Evolutionary conservation across 2,797 vertebrate genomes (phyloP).

Genomic region (Falco rusticolus): DNA sequence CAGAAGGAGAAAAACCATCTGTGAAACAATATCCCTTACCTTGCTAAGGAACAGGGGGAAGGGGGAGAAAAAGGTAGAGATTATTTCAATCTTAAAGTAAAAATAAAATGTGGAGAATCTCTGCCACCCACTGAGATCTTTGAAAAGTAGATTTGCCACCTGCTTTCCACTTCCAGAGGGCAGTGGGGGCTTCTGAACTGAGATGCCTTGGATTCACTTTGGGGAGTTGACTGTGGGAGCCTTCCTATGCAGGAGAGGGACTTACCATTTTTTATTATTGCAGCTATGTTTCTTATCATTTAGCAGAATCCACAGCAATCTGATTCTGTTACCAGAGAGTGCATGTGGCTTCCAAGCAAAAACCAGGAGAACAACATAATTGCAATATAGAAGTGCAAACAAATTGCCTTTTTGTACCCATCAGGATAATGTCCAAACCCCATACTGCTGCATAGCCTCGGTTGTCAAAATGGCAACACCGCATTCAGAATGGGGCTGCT

Average conservation of each 20-base stretch:
- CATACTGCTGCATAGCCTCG: neutral
- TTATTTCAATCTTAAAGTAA: neutral
- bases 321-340: neutral
- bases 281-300: neutral
- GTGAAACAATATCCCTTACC: neutral
- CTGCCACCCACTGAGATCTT: neutral
- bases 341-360: neutral
- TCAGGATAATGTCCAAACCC: neutral
- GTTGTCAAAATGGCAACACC: neutral
- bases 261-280: neutral
- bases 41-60: neutral
- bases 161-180: neutral
- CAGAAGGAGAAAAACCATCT: neutral
- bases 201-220: neutral
- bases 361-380: neutral
- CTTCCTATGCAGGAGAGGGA: neutral
- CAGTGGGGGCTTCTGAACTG: neutral
- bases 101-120: neutral
- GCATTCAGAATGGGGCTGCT: neutral
- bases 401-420: neutral
- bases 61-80: neutral
- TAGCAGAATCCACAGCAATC: neutral
- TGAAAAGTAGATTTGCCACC: neutral
- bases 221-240: neutral
- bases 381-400: neutral